Evolutionary conservation across 1,140 invertebrate species (phyloP), one percentile per base, ranked within the genome.

Genomic region (Mylabris phalerata): DNA sequence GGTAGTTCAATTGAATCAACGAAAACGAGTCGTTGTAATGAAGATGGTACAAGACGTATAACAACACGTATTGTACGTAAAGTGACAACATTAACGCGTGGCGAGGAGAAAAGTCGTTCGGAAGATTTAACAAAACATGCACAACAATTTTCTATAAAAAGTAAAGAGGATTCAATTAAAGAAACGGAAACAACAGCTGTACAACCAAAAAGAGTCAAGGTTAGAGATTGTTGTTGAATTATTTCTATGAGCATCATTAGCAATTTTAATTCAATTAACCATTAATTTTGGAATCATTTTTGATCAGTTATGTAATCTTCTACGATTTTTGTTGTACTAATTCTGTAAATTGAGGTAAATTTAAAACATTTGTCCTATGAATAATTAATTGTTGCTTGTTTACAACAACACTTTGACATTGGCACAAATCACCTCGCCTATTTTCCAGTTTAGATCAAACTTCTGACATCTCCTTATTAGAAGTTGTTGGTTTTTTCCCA

Each of bases 11-110:
- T 90, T 69, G 87, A 90, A 71, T 88, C 88, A 60, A 87, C 84
- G 47, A 89, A 89, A 74, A 84, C 88, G 63, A 89, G 86, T 71
- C 84, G 82, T 76, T 84, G 81, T 68, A 84, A 81, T 60, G 84
- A 84, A 66, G 89, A 80, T 73, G 89, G 85, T 49, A 84, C 85
- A 63, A 80, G 87, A 48, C 80, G 86, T 55, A 90, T 93, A 52
- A 93, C 91, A 10, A 91, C 91, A 25, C 84, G 89, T 64, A 90
- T 94, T 58, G 84, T 94, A 4, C 81, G 90, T 47, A 95, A 94
- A 74, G 92, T 93, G 58, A 95, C 92, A 6, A 94, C 92, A 1
- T 72, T 95, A 50, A 92, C 90, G 11, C 80, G 90, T 2, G 92
- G 90, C 24, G 91, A 95, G 67, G 89, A 93, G 71, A 83, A 87